Conservation (phyloP, 2,797 vertebrate genomes). For the Pygocentrus nattereri region DNA sequence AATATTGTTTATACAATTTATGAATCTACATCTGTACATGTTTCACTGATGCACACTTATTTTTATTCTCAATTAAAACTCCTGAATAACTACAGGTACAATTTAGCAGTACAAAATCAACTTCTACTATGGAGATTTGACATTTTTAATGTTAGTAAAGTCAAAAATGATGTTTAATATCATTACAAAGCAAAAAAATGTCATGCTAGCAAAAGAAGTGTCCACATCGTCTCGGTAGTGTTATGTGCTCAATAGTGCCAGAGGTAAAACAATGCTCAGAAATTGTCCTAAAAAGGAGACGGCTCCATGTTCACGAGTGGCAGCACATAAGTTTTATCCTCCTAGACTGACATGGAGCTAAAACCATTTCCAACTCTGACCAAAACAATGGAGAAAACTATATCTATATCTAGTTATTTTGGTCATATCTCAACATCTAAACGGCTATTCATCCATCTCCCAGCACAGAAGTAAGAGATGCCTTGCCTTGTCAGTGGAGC, state of each 20-base stretch:
- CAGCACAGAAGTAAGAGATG: constrained; percentile 26
- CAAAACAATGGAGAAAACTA: not conserved
- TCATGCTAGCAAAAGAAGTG: not conserved
- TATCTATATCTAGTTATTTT: not conserved
- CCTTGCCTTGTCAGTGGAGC: constrained; percentile 44
- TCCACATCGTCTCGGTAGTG: no score
- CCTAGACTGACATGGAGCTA: not conserved
- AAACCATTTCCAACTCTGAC: not conserved
- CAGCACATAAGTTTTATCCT: not conserved
- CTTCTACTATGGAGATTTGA: not conserved
- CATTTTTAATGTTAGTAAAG: not conserved
- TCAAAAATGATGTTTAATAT: not conserved
- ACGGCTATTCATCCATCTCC: constrained; percentile 37
- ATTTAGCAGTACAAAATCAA: not conserved
- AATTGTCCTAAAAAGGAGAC: not conserved
- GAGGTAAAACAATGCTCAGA: not conserved
- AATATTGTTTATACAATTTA: not conserved
- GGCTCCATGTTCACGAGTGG: not conserved
- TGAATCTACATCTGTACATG: not conserved
- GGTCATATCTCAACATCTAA: constrained; percentile 15
- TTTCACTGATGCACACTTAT: not conserved
- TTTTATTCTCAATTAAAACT: not conserved
- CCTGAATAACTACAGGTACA: not conserved
- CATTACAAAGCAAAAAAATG: not conserved
- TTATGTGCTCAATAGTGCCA: constrained; percentile 11